Percentiles rank a stretch among this genome's conserved stretches.
Evolutionary conservation across 2,888 invertebrate genomes (phyloP).

Genomic region (Trachelus iudaicus): DNA sequence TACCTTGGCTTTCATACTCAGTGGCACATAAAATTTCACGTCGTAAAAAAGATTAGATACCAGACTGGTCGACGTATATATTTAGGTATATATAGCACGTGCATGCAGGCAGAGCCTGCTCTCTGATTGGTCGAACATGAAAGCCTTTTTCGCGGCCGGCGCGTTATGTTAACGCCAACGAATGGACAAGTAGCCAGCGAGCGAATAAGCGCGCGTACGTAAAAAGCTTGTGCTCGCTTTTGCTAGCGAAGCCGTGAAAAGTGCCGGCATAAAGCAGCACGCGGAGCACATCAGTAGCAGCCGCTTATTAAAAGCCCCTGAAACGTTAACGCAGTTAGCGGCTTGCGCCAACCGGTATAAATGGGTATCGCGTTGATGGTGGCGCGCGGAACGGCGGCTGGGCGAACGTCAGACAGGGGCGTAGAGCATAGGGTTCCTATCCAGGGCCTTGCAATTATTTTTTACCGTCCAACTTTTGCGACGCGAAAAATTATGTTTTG

Average conservation of each 20-base stretch:
- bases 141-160: conserved; percentile 41
- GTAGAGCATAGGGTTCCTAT: not conserved
- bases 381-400: conserved; percentile 9
- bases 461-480: no score
- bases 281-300: conserved; percentile 12
- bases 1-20: not conserved
- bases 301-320: conserved; percentile 49
- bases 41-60: conserved; percentile 54
- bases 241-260: conserved; percentile 46
- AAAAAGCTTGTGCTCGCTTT: conserved; percentile 42
- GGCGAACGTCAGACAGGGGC: not conserved
- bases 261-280: conserved; percentile 38
- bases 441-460: no score
- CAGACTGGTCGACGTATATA: conserved; percentile 19
- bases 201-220: conserved; percentile 39
- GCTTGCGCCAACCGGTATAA: conserved; percentile 27
- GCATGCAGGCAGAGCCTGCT: not conserved
- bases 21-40: conserved; percentile 44
- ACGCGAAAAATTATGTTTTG: no score
- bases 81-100: not conserved
- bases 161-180: conserved; percentile 23
- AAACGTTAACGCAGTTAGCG: conserved; percentile 45
- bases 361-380: conserved; percentile 5
- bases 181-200: conserved; percentile 50
- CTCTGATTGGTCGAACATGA: conserved; percentile 39